These are phyloP conservation scores for Siniperca undulata DNA, from an alignment of 2,797 vertebrate species.

Conservation along the genomic window DNA sequence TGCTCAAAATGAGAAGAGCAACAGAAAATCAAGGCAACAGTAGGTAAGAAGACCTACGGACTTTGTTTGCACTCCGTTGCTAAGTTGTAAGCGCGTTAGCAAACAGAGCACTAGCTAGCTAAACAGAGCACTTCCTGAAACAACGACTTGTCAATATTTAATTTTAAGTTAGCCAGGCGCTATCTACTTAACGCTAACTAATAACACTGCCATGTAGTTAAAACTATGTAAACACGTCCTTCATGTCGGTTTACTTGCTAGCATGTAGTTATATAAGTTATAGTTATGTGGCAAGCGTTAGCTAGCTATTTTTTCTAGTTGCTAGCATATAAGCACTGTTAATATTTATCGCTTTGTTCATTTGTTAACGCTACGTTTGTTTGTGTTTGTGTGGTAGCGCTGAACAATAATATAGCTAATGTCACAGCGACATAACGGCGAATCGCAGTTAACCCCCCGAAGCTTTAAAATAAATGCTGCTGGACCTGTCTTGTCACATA, in stretches of 20 bases:
- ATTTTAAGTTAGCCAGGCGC: not conserved
- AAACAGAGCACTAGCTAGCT: conserved; percentile 40
- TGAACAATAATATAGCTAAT: not conserved
- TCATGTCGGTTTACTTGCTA: not conserved
- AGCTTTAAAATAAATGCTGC: not conserved
- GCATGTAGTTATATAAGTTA: not conserved
- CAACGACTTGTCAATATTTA: conserved; percentile 6
- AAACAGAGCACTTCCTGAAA: conserved; percentile 66
- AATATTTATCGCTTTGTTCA: too few relatives aligned
- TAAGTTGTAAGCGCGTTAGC: conserved; percentile 16
- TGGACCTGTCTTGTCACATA: not conserved
- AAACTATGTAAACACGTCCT: not conserved
- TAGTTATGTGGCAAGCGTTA: not conserved
- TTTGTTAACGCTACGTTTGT: not conserved
- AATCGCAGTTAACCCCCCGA: not conserved
- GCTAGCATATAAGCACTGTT: not conserved
- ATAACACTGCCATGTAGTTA: not conserved
- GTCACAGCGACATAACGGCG: not conserved
- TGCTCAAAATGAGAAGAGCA: conserved; percentile 56
- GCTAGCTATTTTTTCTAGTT: not conserved
- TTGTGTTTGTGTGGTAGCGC: not conserved
- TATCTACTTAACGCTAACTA: too few relatives aligned
- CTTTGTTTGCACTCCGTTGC: not conserved
- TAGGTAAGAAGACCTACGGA: conserved; percentile 47
- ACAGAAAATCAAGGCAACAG: conserved; percentile 54